These are phyloP conservation scores for Tragulus kanchil DNA, from an alignment of 2,113 vertebrate species.

Conservation along the genomic window DNA sequence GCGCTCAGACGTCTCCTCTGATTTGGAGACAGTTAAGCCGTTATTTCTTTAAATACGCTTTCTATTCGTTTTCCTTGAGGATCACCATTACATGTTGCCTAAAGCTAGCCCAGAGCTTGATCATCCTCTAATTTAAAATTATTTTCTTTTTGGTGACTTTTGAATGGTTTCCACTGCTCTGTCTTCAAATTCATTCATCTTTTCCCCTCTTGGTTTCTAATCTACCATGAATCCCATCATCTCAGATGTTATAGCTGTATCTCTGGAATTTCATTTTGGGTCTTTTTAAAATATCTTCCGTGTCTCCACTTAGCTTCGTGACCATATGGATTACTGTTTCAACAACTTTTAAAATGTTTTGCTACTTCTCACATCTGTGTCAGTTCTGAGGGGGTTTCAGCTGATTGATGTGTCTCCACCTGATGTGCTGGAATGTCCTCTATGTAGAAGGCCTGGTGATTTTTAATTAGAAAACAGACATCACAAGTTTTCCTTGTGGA, in stretches of 20 bases:
- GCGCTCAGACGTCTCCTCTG: background rate
- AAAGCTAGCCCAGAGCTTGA: background rate
- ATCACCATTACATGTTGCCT: rapidly evolving
- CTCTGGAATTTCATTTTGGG: background rate
- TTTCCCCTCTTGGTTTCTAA: background rate
- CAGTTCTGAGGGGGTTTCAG: background rate
- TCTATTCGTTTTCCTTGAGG: background rate
- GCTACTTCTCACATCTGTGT: background rate
- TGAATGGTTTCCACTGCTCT: background rate
- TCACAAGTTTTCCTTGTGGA: background rate
- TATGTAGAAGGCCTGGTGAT: background rate
- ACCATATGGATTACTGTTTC: background rate
- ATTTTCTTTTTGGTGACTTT: background rate
- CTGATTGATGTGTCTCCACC: background rate
- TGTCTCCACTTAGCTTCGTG: background rate
- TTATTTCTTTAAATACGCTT: background rate
- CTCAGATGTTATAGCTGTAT: background rate
- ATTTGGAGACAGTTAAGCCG: background rate
- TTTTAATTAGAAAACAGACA: background rate
- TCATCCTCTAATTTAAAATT: background rate
- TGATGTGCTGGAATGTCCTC: background rate
- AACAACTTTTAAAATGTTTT: background rate
- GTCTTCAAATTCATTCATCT: background rate
- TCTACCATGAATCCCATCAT: background rate
- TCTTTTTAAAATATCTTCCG: background rate